phyloP scores from a whole-genome alignment of 2,113 vertebrate species.

The Misgurnus anguillicaudatus region DNA sequence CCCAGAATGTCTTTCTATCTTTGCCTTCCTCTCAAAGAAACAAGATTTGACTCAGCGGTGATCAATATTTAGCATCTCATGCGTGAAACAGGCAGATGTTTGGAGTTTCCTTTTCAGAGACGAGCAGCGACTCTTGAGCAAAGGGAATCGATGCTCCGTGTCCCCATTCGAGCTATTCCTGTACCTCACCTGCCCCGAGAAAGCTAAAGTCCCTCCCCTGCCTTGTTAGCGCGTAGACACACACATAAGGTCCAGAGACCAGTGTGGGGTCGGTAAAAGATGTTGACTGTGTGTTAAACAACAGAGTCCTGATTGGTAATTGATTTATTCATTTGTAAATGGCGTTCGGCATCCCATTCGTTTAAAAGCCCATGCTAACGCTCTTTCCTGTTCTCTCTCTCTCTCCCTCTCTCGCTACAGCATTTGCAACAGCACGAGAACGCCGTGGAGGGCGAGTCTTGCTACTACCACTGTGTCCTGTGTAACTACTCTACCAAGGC shows the following conservation, averaged over 20 bases:
- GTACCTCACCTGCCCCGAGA: constrained; percentile 60
- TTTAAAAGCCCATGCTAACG: constrained; percentile 57
- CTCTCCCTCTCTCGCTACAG: constrained; percentile 68
- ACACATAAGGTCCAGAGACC: constrained; percentile 65
- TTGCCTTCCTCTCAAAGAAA: constrained; percentile 69
- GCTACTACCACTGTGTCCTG: constrained; percentile 96
- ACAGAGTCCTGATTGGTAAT: constrained; percentile 75
- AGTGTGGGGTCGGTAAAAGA: constrained; percentile 63
- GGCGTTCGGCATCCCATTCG: constrained; percentile 68
- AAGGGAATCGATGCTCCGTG: constrained; percentile 82
- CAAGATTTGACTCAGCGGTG: constrained; percentile 80
- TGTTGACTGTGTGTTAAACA: constrained; percentile 73
- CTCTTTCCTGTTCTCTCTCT: constrained; percentile 24
- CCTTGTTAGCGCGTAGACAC: constrained; percentile 64
- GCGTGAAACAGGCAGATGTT: constrained; percentile 96
- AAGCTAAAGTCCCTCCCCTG: constrained; percentile 54
- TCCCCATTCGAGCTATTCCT: constrained; percentile 57
- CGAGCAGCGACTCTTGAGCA: constrained; percentile 77
- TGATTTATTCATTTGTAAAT: constrained; percentile 79
- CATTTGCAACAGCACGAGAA: constrained; percentile 98
- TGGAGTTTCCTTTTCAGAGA: constrained; percentile 89
- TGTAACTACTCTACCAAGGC: constrained; percentile 98
- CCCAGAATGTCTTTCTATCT: constrained; percentile 49
- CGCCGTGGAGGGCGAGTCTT: constrained; percentile 89
- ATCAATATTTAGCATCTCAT: constrained; percentile 97